Percentiles rank a stretch among this genome's conserved stretches.
Conservation (phyloP, 2,888 invertebrate genomes). For the Chrysomela aeneicollis region DNA sequence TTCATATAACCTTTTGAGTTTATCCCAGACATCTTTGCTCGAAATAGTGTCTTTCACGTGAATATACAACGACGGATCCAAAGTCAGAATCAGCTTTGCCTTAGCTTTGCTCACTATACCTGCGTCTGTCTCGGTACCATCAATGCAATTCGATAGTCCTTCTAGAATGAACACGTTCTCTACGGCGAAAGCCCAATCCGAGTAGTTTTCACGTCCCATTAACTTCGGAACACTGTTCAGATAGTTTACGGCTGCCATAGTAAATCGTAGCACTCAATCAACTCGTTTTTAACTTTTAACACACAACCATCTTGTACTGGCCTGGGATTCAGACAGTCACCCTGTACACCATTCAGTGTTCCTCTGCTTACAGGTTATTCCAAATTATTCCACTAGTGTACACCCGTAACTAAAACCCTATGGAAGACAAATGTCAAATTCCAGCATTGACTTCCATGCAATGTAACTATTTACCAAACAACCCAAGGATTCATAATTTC, state of each 20-base stretch:
- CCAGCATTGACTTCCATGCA: no score
- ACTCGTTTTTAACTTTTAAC: neutral
- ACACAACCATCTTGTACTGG: no score
- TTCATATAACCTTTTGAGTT: conserved; percentile 34
- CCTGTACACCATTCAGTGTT: no score
- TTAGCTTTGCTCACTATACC: conserved; percentile 40
- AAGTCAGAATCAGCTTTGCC: conserved; percentile 46
- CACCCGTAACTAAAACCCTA: no score
- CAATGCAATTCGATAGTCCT: conserved; percentile 28
- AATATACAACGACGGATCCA: conserved; percentile 44
- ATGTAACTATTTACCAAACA: no score
- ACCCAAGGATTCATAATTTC: no score
- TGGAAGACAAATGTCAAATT: no score
- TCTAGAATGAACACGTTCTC: conserved; percentile 34
- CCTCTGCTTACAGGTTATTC: no score
- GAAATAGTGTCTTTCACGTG: conserved; percentile 41
- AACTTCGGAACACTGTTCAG: conserved; percentile 33
- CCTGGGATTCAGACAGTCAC: no score
- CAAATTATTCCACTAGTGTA: no score
- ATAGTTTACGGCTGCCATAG: conserved; percentile 33
- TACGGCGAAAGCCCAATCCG: conserved; percentile 41
- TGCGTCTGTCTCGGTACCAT: conserved; percentile 26
- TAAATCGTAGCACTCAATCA: conserved; percentile 12
- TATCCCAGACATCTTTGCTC: conserved; percentile 36
- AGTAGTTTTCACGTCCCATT: conserved; percentile 43